Evolutionary conservation across 2,797 vertebrate species (phyloP), one percentile per base, ranked within the genome.

Genomic region (Anas capensis): DNA sequence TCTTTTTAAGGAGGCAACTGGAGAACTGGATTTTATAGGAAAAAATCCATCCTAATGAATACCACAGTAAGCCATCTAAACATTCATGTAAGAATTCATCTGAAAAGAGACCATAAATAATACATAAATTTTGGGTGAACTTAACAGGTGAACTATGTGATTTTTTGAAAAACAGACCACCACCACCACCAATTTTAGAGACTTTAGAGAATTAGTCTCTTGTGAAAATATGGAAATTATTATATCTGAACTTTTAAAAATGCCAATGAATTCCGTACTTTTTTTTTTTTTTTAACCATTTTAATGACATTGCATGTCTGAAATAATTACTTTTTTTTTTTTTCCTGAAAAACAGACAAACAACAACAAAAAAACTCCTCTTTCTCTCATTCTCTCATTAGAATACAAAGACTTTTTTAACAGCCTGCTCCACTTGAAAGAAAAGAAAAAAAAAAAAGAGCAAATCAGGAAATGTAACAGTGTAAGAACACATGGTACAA

Each of bases 221-320:
- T 51, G 76, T 62, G 10, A 9, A 83, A 8, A 29, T 13, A 8
- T n/a, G 70, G 26, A 69, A 92, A 78, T 34, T 49, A 49, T 69
- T 73, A 9, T 48, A 24, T 65, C 31, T 73, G 54, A 81, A 58
- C 4, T 40, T 3, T 62, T 80, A 49, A 70, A 17, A 57, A 3
- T n/a, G 61, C 1, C 6, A 14, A 16, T 57, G 17, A 73, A 64
- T 1, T 33, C 10, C 18, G 8, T 4, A 19, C 1, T 26, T 51
- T 0, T 42, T 57, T 8, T 36, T n/a, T n/a, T 51, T 27, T 0
- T 21, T 33, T 48, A 53, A 6, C 14, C 48, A 10, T 34, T 48
- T 83, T 57, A 53, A 19, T 48, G 34, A 7, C 0, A 31, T 27
- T n/a, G 1, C 24, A 64, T 38, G 14, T 48, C 20, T 46, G 33